Percentiles rank a stretch among this genome's conserved stretches.
Evolutionary conservation across 2,113 vertebrate species (phyloP).

Genomic region (Raja brachyura): DNA sequence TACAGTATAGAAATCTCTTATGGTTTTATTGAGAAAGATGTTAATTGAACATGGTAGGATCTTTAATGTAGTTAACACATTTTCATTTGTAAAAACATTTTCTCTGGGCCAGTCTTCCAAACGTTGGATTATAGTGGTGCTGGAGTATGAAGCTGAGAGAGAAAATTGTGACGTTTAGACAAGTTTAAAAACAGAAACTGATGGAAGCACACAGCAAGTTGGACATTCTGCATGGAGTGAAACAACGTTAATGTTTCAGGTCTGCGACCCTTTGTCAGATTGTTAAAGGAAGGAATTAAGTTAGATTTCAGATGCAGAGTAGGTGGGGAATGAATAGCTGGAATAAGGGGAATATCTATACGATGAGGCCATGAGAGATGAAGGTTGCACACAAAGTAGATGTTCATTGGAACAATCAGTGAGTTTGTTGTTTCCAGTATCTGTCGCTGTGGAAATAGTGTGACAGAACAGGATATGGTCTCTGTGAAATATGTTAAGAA

Average conservation of each 20-base stretch:
- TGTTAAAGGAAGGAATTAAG: no score
- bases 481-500: neutral
- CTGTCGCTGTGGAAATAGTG: neutral
- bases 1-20: neutral
- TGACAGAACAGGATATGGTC: neutral
- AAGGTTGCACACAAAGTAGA: slow-evolving; percentile 31
- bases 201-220: no score
- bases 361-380: neutral
- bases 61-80: neutral
- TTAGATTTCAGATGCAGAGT: no score
- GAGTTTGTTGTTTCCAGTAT: neutral
- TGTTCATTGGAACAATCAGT: neutral
- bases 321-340: slow-evolving; percentile 17
- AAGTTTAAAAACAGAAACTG: no score
- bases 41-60: neutral
- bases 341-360: slow-evolving; percentile 29
- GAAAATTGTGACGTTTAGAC: neutral
- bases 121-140: neutral
- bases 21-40: neutral
- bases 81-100: neutral
- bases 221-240: no score
- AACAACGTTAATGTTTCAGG: no score
- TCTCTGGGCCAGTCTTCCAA: neutral
- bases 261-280: no score
- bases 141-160: neutral